Conservation (phyloP, 2,888 invertebrate species). For the Hirtodrosophila cameraria region DNA sequence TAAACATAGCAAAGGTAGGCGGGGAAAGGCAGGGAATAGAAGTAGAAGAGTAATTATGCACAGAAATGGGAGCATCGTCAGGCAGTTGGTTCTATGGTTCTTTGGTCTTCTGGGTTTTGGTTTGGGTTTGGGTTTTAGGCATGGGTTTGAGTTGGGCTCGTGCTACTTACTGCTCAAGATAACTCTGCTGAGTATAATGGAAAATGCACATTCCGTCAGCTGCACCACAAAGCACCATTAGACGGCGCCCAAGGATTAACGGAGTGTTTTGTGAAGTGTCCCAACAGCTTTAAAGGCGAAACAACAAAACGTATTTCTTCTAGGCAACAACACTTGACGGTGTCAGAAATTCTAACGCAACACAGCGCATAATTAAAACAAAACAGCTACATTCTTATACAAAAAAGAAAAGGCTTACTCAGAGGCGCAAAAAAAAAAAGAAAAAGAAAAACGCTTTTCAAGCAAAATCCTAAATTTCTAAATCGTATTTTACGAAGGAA, state of each 20-base stretch:
- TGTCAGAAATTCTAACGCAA: constrained; percentile 39
- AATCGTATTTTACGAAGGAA: too few species aligned
- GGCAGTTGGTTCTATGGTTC: constrained; percentile 1
- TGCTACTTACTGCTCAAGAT: constrained; percentile 64
- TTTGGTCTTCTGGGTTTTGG: constrained; percentile 3
- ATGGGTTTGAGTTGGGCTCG: constrained; percentile 22
- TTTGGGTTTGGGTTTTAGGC: background rate
- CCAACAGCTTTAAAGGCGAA: constrained; percentile 36
- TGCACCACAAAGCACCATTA: constrained; percentile 69
- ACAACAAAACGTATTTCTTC: constrained; percentile 33
- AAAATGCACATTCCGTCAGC: constrained; percentile 73
- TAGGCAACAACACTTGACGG: constrained; percentile 37
- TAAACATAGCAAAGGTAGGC: constrained; percentile 4
- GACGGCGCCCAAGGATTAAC: constrained; percentile 67
- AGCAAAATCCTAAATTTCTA: background rate
- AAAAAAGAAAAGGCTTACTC: constrained; percentile 2
- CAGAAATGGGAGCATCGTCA: constrained; percentile 61
- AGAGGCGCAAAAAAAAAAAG: background rate
- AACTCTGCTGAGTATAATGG: constrained; percentile 50
- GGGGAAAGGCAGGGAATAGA: background rate
- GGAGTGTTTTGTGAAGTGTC: constrained; percentile 47
- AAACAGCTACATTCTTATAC: constrained; percentile 26
- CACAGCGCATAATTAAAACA: constrained; percentile 22
- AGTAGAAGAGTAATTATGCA: constrained; percentile 61
- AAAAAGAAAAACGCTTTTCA: background rate